Conservation (phyloP, 2,113 vertebrate species). For the Lycocorax pyrrhopterus region DNA sequence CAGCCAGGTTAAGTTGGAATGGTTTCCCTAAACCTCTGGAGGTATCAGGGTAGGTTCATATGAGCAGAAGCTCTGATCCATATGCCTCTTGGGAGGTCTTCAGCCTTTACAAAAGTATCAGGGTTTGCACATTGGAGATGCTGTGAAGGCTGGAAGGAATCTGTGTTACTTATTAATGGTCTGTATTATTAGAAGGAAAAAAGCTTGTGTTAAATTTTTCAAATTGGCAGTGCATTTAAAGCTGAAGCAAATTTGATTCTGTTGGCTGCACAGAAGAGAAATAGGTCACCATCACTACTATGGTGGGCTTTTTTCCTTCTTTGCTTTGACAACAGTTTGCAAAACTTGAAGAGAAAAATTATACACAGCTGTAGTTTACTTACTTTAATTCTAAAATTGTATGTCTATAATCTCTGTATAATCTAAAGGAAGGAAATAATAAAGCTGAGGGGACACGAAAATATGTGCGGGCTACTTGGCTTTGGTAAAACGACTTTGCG, state of each 20-base stretch:
- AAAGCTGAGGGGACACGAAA: neutral
- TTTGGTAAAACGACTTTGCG: neutral
- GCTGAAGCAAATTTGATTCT: constrained; percentile 37
- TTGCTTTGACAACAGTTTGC: neutral
- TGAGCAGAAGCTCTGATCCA: neutral
- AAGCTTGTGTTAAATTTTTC: constrained; percentile 39
- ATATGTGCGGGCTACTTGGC: constrained; percentile 8
- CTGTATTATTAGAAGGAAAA: constrained; percentile 17
- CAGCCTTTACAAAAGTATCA: neutral
- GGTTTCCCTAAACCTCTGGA: neutral
- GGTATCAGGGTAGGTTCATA: neutral
- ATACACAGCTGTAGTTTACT: neutral
- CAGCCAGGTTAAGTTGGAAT: neutral
- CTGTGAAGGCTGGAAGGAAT: neutral
- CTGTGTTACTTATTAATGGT: constrained; percentile 40
- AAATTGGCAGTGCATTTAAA: constrained; percentile 35
- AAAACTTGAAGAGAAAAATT: constrained; percentile 6
- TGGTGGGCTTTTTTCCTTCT: neutral
- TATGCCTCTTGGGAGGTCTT: neutral
- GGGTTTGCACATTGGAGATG: neutral
- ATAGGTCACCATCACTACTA: neutral
- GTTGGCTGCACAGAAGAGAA: constrained; percentile 20
- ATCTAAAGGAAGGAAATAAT: constrained; percentile 18
- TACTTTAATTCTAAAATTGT: neutral
- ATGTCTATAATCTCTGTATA: neutral